Percentiles rank a stretch among this genome's conserved stretches.
Conservation (phyloP, 2,888 invertebrate species). For the Eudemis profundana region DNA sequence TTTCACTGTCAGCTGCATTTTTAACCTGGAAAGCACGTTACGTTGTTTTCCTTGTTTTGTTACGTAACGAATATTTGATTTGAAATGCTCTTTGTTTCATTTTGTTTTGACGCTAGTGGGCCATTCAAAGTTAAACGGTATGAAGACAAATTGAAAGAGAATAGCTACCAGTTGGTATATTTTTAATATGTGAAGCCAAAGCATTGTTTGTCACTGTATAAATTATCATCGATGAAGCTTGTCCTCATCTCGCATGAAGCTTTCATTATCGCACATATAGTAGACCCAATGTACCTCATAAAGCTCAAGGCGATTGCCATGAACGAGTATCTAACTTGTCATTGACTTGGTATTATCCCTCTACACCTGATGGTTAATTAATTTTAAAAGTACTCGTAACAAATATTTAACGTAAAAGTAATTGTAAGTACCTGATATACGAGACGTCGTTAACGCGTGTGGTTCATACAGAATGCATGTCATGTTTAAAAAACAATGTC, state of each 20-base stretch:
- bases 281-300: not conserved
- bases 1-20: constrained; percentile 64
- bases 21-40: constrained; percentile 48
- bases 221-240: not conserved
- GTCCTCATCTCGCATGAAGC: not conserved
- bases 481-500: constrained; percentile 36
- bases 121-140: constrained; percentile 13
- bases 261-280: not conserved
- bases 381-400: not conserved
- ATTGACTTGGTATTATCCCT: not conserved
- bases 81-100: constrained; percentile 25
- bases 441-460: constrained; percentile 15
- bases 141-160: constrained; percentile 8
- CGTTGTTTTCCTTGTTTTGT: constrained; percentile 6
- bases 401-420: constrained; percentile 1
- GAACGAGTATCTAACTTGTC: not conserved
- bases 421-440: not conserved
- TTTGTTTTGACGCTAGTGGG: constrained; percentile 2
- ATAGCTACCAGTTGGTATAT: not conserved
- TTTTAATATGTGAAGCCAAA: not conserved
- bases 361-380: not conserved
- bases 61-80: constrained; percentile 12
- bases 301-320: not conserved
- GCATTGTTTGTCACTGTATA: not conserved
- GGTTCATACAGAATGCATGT: constrained; percentile 24